phyloP scores from a whole-genome alignment of 2,113 vertebrate species.

The Galeopterus variegatus region DNA sequence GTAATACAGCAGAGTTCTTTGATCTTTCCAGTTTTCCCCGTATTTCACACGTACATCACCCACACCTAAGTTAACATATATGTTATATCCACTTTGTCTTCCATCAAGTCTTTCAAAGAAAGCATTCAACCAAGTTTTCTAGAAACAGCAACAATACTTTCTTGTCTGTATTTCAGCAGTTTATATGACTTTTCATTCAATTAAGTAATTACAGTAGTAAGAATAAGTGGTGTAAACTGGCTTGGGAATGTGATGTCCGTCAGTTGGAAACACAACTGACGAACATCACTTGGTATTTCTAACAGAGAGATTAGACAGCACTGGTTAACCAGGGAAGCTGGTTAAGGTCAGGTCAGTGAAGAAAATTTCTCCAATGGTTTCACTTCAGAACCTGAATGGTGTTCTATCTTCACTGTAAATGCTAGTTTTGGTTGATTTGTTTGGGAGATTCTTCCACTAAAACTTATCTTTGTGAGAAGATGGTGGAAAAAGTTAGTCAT shows the following conservation, averaged over 20 bases:
- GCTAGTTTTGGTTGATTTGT: not conserved
- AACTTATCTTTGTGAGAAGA: not conserved
- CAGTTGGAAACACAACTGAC: not conserved
- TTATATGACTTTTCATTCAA: not conserved
- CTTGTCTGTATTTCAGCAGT: not conserved
- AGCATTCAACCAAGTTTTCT: not conserved
- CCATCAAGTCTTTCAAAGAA: conserved; percentile 16
- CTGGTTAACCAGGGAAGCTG: not conserved
- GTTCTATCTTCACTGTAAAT: not conserved
- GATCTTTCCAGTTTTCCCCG: not conserved
- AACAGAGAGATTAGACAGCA: not conserved
- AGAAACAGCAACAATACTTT: not conserved
- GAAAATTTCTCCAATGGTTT: not conserved
- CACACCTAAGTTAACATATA: not conserved
- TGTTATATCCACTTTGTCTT: not conserved
- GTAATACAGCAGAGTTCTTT: not conserved
- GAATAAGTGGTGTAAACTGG: not conserved
- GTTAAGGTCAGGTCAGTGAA: not conserved
- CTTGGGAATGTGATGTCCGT: not conserved
- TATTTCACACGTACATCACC: not conserved
- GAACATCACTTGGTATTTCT: not conserved
- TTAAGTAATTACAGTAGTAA: not conserved
- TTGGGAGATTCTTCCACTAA: not conserved
- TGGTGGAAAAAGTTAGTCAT: not conserved
- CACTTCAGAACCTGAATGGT: not conserved